Evolutionary conservation across 2,797 vertebrate genomes (phyloP).

Genomic region (Betta splendens): DNA sequence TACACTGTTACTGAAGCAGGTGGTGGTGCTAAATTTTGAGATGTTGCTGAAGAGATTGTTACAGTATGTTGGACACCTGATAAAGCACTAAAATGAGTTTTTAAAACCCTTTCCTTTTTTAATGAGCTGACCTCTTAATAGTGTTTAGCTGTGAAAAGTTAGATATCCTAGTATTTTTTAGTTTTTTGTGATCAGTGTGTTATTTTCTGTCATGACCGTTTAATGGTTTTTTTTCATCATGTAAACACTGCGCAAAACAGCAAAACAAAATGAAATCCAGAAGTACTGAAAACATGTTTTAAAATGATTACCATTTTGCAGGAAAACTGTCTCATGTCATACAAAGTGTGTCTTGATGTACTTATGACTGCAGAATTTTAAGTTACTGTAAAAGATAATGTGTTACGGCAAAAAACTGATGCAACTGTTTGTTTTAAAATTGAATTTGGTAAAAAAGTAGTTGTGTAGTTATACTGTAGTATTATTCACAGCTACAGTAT

Average conservation of each 20-base stretch:
- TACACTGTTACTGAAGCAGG: conserved; percentile 42
- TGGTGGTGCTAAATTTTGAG: conserved; percentile 57
- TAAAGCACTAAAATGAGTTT: conserved; percentile 24
- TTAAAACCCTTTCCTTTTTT: conserved; percentile 11
- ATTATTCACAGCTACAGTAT: neutral
- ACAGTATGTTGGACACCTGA: conserved; percentile 42
- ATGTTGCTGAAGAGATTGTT: conserved; percentile 61
- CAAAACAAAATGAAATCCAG: conserved; percentile 19
- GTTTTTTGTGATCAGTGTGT: conserved; percentile 44
- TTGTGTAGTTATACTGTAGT: neutral
- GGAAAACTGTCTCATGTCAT: conserved; percentile 10
- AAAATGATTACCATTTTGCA: conserved; percentile 9
- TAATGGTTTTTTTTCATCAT: conserved; percentile 26
- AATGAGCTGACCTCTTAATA: conserved; percentile 18
- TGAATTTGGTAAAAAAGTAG: neutral
- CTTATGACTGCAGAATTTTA: neutral
- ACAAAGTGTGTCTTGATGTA: conserved; percentile 13
- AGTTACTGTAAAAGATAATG: neutral
- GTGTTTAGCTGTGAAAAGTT: conserved; percentile 37
- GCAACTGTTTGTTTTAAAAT: neutral
- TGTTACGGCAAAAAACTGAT: neutral
- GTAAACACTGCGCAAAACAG: conserved; percentile 39
- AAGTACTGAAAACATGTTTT: conserved; percentile 14
- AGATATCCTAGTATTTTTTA: conserved; percentile 13
- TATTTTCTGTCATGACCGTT: conserved; percentile 30